Conservation (phyloP, 2,113 vertebrate genomes). For the Scortum barcoo region DNA sequence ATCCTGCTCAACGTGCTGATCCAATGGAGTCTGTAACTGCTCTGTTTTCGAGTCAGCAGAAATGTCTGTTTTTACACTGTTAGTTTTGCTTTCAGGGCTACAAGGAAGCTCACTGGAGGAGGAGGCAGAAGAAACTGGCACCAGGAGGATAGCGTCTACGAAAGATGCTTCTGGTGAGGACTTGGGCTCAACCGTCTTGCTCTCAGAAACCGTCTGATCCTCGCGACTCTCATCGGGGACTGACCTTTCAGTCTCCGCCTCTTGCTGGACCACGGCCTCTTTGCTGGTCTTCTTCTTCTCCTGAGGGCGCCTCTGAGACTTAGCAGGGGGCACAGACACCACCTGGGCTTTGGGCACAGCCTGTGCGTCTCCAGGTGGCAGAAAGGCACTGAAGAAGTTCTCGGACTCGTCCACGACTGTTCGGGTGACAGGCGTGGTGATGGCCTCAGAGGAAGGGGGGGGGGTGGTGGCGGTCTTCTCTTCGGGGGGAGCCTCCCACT, state of each 20-base stretch:
- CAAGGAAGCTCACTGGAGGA: conserved; percentile 43
- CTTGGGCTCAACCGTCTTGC: conserved; percentile 36
- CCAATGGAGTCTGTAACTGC: conserved; percentile 28
- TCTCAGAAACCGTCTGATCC: conserved; percentile 63
- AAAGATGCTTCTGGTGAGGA: conserved; percentile 35
- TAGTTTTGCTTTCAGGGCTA: conserved; percentile 39
- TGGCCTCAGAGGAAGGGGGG: conserved; percentile 89
- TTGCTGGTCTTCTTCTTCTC: conserved; percentile 83
- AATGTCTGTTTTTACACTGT: conserved; percentile 36
- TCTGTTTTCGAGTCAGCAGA: conserved; percentile 53
- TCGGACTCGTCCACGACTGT: conserved; percentile 96
- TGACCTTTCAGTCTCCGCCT: conserved; percentile 46
- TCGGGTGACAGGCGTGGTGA: conserved; percentile 96
- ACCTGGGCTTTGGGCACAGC: conserved; percentile 85
- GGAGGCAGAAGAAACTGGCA: conserved; percentile 59
- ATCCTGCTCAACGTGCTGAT: conserved; percentile 35
- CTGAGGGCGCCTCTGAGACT: conserved; percentile 87
- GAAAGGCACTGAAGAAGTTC: conserved; percentile 97
- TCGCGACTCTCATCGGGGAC: conserved; percentile 48
- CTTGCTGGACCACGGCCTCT: conserved; percentile 42
- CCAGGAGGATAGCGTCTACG: conserved; percentile 58
- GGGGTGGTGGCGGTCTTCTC: conserved; percentile 81
- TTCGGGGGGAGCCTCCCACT: conserved; percentile 90
- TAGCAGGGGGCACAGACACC: conserved; percentile 94
- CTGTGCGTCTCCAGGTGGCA: conserved; percentile 87